Evolutionary conservation across 2,113 vertebrate species (phyloP).

Genomic region (Plecotus auritus): DNA sequence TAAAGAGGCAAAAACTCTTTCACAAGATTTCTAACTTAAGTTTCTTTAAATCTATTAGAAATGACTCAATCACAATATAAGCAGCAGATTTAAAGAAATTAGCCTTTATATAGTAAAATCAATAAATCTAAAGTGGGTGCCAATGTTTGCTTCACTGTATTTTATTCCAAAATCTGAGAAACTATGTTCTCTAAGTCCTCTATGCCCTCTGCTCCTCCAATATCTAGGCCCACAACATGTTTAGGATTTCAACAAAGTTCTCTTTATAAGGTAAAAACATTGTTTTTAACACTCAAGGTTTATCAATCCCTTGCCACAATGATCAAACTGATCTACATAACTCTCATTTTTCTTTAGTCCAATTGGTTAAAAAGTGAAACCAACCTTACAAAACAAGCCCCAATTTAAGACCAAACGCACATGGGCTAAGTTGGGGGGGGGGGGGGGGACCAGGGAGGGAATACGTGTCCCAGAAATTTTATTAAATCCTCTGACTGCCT

Average conservation of each 20-base stretch:
- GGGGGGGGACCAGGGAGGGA: too few relatives aligned
- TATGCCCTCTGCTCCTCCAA: not conserved
- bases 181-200: not conserved
- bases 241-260: not conserved
- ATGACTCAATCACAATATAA: not conserved
- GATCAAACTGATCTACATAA: not conserved
- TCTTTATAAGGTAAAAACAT: not conserved
- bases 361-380: conserved; percentile 29
- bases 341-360: not conserved
- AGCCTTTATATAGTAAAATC: not conserved
- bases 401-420: not conserved
- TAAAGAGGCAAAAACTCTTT: not conserved
- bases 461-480: not conserved
- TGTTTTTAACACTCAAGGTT: not conserved
- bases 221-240: not conserved
- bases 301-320: not conserved
- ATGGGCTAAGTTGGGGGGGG: not conserved
- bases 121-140: not conserved
- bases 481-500: not conserved
- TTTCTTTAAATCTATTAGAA: not conserved
- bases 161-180: not conserved
- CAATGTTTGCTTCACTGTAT: not conserved
- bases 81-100: not conserved
- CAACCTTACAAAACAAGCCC: not conserved
- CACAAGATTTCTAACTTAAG: not conserved